phyloP scores from a whole-genome alignment of 2,797 vertebrate genomes.

The Natrix natrix region DNA sequence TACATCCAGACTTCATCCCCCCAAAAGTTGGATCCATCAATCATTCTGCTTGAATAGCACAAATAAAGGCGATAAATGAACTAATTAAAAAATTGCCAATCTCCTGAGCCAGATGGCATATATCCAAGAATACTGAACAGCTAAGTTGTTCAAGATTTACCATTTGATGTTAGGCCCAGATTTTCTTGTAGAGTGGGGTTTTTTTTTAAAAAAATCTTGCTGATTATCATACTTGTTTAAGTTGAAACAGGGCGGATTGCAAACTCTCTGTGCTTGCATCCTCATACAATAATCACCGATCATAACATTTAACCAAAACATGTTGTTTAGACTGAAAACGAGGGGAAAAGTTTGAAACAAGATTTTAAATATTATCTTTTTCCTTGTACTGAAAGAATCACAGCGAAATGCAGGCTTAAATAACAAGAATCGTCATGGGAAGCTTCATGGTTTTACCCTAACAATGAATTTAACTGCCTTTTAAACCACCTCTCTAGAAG shows the following conservation, averaged over 20 bases:
- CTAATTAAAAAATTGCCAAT: conserved; percentile 10
- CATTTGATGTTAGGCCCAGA: background rate
- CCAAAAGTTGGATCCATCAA: background rate
- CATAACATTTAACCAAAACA: background rate
- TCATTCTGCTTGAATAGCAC: background rate
- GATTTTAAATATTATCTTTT: background rate
- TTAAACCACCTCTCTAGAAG: conserved; percentile 45
- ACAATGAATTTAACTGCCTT: conserved; percentile 41
- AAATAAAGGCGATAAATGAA: background rate
- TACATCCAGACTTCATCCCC: background rate
- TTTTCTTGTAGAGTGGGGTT: background rate
- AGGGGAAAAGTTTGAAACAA: background rate
- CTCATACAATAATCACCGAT: conserved; percentile 4
- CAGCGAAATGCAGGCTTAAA: conserved; percentile 14
- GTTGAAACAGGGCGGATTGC: background rate
- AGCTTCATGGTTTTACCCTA: conserved; percentile 39
- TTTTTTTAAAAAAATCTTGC: background rate
- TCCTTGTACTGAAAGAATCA: conserved; percentile 10
- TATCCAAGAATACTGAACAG: background rate
- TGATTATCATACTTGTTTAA: conserved; percentile 20
- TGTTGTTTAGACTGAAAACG: background rate
- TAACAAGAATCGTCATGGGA: conserved; percentile 30
- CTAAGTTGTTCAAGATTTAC: conserved; percentile 7
- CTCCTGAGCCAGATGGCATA: background rate
- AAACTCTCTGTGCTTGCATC: background rate